Evolutionary conservation across 2,797 vertebrate species (phyloP).

Genomic region (Sciurus vulgaris): DNA sequence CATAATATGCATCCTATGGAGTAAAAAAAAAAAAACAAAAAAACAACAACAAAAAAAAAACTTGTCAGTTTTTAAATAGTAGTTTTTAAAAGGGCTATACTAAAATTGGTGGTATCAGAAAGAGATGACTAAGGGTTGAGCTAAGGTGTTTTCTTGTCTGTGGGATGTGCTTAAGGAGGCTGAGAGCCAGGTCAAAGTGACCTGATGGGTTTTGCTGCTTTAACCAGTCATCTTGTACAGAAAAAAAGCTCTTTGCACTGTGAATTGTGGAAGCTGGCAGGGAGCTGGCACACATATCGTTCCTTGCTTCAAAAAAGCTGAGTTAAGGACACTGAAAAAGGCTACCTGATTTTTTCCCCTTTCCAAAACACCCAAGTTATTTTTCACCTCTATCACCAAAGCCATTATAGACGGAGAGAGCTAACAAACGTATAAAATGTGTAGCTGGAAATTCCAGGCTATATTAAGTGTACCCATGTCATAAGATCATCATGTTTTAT

Average conservation of each 20-base stretch:
- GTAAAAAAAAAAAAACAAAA: conserved; percentile 29
- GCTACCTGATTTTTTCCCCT: background rate
- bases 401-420: background rate
- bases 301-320: conserved; percentile 15
- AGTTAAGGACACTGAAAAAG: conserved; percentile 57
- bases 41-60: background rate
- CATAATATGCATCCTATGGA: background rate
- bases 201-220: conserved; percentile 3
- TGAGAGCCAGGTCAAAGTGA: conserved; percentile 41
- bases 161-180: background rate
- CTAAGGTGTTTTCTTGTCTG: conserved; percentile 9
- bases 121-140: background rate
- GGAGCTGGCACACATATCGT: background rate
- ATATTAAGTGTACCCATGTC: background rate
- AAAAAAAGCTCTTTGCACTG: background rate
- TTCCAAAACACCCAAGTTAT: conserved; percentile 24
- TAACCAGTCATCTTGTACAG: background rate
- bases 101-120: background rate
- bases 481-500: background rate
- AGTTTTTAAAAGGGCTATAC: background rate
- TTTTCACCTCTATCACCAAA: background rate
- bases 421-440: background rate
- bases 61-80: conserved; percentile 39
- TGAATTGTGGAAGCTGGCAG: background rate
- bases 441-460: background rate